phyloP scores from a whole-genome alignment of 2,888 invertebrate species.

The Serripes groenlandicus region DNA sequence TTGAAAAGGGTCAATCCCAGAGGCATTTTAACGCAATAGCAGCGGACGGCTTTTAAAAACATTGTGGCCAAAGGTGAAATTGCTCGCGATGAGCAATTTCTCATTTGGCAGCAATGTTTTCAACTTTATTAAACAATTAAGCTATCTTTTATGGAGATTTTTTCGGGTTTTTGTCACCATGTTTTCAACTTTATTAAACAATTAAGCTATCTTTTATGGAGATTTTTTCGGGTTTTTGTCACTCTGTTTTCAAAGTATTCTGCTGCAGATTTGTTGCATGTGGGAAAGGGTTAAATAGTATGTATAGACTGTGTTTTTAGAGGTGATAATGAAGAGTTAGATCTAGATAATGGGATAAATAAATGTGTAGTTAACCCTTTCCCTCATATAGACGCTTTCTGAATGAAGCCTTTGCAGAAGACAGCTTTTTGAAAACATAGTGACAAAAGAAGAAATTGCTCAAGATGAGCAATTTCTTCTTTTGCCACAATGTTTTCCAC shows the following conservation, averaged over 20 bases:
- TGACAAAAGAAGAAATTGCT: background rate
- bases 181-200: too few relatives aligned
- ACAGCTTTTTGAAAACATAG: background rate
- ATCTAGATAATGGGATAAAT: background rate
- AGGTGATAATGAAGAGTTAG: background rate
- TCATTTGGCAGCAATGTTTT: background rate
- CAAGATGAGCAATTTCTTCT: background rate
- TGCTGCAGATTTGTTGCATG: background rate
- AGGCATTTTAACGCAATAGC: too few relatives aligned
- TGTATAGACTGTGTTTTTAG: background rate
- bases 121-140: too few relatives aligned
- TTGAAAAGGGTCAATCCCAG: too few relatives aligned
- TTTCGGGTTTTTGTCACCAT: too few relatives aligned
- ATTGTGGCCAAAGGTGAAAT: background rate
- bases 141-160: too few relatives aligned
- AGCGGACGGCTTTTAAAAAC: background rate
- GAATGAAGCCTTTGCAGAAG: background rate
- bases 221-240: too few relatives aligned
- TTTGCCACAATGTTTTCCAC: background rate
- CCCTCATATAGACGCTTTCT: background rate
- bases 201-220: too few relatives aligned
- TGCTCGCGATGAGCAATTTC: background rate
- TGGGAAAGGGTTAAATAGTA: background rate
- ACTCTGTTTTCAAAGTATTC: too few relatives aligned
- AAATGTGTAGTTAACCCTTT: background rate